phyloP scores from a whole-genome alignment of 2,797 vertebrate species.

The Cyclopterus lumpus region DNA sequence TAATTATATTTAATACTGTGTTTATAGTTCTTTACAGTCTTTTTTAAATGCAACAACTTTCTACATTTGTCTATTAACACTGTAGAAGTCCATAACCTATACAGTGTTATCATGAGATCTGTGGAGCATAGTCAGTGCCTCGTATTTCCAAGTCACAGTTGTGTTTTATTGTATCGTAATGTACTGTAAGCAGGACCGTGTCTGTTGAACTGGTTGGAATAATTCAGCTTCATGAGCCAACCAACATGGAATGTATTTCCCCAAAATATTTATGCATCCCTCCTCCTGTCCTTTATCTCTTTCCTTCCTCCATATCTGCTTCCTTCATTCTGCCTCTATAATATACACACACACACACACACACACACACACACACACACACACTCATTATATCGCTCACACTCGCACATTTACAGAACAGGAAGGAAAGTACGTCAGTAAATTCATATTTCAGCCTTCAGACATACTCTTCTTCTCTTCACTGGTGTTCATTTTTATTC shows the following conservation, averaged over 20 bases:
- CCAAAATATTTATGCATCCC: conserved; percentile 67
- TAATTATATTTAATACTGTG: background rate
- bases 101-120: conserved; percentile 3
- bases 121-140: background rate
- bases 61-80: background rate
- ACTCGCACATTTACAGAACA: background rate
- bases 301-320: conserved; percentile 77
- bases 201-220: background rate
- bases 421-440: background rate
- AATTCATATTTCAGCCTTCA: background rate
- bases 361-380: conserved; percentile 4
- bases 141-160: background rate
- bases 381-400: background rate
- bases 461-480: background rate
- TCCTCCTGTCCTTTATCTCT: conserved; percentile 64
- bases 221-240: conserved; percentile 47
- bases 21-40: background rate
- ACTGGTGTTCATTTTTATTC: background rate
- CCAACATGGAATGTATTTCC: conserved; percentile 64
- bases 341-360: background rate
- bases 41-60: background rate
- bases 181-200: background rate
- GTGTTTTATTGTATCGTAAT: background rate
- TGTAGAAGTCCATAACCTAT: background rate
- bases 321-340: conserved; percentile 61